Evolutionary conservation across 2,113 vertebrate species (phyloP).

Genomic region (Vireo altiloquus): DNA sequence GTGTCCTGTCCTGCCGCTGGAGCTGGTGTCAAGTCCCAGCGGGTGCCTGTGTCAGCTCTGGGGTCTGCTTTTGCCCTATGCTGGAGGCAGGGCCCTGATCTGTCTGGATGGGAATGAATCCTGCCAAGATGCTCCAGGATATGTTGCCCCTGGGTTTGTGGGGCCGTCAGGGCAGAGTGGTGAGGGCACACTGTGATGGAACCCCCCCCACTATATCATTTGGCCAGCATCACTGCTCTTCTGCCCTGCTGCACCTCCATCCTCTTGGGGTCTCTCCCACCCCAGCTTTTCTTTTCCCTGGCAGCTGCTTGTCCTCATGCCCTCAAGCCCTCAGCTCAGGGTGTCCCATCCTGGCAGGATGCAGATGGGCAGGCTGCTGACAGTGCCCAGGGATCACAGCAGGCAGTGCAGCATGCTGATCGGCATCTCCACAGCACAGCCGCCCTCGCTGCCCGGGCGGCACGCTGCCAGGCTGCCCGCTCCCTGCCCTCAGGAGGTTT

Average conservation of each 20-base stretch:
- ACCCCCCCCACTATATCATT: rapidly evolving
- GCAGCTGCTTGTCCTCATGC: neutral
- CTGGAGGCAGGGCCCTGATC: neutral
- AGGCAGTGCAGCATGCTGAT: neutral
- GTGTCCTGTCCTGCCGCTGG: rapidly evolving
- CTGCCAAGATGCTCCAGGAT: rapidly evolving
- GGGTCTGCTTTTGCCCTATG: neutral
- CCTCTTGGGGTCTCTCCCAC: neutral
- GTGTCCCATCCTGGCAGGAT: neutral
- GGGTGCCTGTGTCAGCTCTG: rapidly evolving
- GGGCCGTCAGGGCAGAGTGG: rapidly evolving
- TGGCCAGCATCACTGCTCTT: neutral
- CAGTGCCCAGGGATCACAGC: neutral
- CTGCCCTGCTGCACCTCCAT: rapidly evolving
- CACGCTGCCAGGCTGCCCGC: neutral
- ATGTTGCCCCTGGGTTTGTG: rapidly evolving
- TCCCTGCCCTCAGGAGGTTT: neutral
- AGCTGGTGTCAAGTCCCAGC: neutral
- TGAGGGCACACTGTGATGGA: neutral
- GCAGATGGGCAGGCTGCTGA: neutral
- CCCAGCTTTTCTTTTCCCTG: neutral
- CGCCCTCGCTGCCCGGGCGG: rapidly evolving
- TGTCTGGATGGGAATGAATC: neutral
- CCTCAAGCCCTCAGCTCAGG: rapidly evolving
- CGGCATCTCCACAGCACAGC: neutral